Percentiles rank a stretch among this genome's conserved stretches.
Conservation (phyloP, 2,888 invertebrate genomes). For the Brachyopa scutellaris region DNA sequence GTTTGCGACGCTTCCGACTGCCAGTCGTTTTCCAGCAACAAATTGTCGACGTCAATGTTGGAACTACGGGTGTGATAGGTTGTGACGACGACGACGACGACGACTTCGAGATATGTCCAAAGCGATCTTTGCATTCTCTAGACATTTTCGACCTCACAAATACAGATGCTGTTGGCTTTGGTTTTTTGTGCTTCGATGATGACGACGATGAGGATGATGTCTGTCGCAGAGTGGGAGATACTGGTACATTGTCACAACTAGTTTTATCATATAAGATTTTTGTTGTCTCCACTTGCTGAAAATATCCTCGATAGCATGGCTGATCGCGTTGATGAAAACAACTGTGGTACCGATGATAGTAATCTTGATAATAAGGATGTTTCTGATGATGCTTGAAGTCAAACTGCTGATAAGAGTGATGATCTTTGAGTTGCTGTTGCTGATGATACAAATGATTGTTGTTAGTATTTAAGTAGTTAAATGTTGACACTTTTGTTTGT, state of each 20-base stretch:
- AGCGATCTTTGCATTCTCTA: background rate
- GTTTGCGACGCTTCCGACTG: constrained; percentile 52
- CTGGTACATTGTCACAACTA: background rate
- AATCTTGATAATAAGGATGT: background rate
- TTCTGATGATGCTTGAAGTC: constrained; percentile 17
- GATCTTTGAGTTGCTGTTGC: background rate
- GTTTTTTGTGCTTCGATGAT: background rate
- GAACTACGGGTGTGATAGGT: background rate
- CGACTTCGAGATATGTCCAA: background rate
- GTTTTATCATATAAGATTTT: background rate
- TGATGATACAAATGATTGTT: constrained; percentile 28
- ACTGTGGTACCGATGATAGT: constrained; percentile 2
- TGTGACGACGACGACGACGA: too few species aligned
- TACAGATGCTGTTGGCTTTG: background rate
- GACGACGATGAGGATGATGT: background rate
- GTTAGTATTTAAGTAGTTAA: background rate
- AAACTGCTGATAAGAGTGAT: constrained; percentile 9
- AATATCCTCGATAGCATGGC: background rate
- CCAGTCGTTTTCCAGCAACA: constrained; percentile 32
- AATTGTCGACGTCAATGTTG: constrained; percentile 14
- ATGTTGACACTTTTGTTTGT: background rate
- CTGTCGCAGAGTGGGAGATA: background rate
- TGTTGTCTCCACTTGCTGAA: constrained; percentile 3
- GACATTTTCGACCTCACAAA: constrained; percentile 8
- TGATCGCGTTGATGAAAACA: constrained; percentile 4